Conservation (phyloP, 2,113 vertebrate genomes). For the Beaufortia kweichowensis region DNA sequence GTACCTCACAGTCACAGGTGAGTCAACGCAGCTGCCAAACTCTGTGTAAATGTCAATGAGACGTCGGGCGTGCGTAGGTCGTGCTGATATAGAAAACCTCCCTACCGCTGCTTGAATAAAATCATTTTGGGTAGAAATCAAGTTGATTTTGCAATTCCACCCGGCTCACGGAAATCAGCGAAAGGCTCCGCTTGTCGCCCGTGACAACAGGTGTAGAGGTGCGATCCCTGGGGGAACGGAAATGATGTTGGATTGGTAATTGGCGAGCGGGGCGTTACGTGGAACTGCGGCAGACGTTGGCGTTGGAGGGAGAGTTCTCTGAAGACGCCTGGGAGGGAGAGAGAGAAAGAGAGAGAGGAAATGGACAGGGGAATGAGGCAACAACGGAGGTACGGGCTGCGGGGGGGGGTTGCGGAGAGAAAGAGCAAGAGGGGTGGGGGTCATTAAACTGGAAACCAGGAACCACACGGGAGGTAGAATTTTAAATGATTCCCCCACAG, state of each 20-base stretch:
- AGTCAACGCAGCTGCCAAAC: constrained; percentile 41
- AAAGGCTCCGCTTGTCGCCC: constrained; percentile 42
- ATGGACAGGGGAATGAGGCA: constrained; percentile 52
- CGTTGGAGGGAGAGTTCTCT: constrained; percentile 34
- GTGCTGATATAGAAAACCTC: neutral
- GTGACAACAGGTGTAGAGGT: constrained; percentile 68
- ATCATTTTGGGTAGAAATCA: constrained; percentile 27
- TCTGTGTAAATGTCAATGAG: constrained; percentile 49
- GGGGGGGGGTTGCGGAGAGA: constrained; percentile 47
- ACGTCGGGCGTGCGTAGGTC: neutral
- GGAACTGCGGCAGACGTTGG: constrained; percentile 56
- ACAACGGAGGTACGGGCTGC: constrained; percentile 30
- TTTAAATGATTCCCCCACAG: constrained; percentile 78
- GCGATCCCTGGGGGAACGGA: constrained; percentile 47
- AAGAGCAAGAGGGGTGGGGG: constrained; percentile 59
- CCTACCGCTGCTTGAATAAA: neutral
- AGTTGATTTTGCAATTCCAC: neutral
- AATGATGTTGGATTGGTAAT: constrained; percentile 54
- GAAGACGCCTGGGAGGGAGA: constrained; percentile 50
- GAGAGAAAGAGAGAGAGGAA: constrained; percentile 38
- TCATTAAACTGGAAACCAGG: constrained; percentile 77
- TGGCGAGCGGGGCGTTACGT: constrained; percentile 63
- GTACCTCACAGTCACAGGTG: constrained; percentile 50
- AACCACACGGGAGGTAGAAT: constrained; percentile 78
- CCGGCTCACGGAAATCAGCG: constrained; percentile 33